Evolutionary conservation across 2,113 vertebrate species (phyloP).

Genomic region (Isurus oxyrinchus): DNA sequence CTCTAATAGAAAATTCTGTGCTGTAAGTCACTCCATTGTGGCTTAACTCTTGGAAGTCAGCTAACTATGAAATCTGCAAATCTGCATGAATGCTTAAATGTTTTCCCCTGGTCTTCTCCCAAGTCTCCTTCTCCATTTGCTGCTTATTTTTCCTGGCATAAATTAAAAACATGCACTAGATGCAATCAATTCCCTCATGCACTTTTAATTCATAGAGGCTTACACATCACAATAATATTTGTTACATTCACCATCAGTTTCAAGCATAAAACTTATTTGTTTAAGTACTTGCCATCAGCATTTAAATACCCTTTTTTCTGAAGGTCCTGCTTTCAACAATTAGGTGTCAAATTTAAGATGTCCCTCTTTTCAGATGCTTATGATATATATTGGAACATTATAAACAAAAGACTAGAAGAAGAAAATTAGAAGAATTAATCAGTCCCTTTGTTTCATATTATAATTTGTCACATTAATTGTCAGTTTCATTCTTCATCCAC

Average conservation of each 20-base stretch:
- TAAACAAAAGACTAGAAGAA: constrained; percentile 4
- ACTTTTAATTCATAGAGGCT: neutral
- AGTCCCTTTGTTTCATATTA: neutral
- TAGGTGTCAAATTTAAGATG: neutral
- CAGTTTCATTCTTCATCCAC: neutral
- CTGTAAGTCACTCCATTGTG: neutral
- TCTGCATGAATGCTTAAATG: neutral
- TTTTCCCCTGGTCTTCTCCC: neutral
- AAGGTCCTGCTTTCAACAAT: neutral
- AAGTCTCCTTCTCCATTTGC: neutral
- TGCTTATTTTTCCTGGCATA: neutral
- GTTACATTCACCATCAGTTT: neutral
- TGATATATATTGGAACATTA: constrained; percentile 8
- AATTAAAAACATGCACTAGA: neutral
- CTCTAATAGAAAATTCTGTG: neutral
- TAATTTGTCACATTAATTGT: neutral
- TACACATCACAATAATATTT: neutral
- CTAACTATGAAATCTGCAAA: neutral
- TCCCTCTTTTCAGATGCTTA: neutral
- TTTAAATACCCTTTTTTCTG: neutral
- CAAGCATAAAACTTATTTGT: neutral
- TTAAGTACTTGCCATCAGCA: neutral
- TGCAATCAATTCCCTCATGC: neutral
- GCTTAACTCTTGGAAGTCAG: neutral
- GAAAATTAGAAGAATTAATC: constrained; percentile 4